Evolutionary conservation across 2,888 invertebrate genomes (phyloP), one percentile per base, ranked within the genome.

Genomic region (Nemoura dubitans): DNA sequence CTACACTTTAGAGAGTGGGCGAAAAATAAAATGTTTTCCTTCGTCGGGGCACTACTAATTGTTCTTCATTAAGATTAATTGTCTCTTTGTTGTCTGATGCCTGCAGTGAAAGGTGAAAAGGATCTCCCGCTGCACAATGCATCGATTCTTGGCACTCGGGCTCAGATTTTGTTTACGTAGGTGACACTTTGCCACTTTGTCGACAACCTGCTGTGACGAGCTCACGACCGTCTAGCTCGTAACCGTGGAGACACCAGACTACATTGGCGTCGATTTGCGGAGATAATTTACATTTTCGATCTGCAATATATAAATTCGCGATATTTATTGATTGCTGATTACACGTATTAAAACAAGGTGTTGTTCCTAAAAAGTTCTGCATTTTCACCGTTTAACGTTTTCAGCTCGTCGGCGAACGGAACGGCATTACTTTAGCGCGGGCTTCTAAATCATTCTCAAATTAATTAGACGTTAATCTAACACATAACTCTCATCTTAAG

Each of bases 311-410:
- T 25, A 26, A 10, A 2, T 78, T 78, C 14, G 10, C 77, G 78
- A 78, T 78, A 28, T 78, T 78, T 78, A 78, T 78, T 28, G 29
- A 78, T 78, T 59, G 59, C 59, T 59, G 14, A 59, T 59, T 59
- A 59, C 21, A 59, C 21, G 21, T 59, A 59, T 59, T 59, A 59
- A 3, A 21, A 59, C 16, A 21, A 59, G 59, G 59, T 7, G 59
- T 21, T 21, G 10, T 59, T 59, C 59, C 2, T 14, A 59, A 59
- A 59, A 59, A 7, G 59, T 21, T 7, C 2, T 16, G 59, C 14
- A 59, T 59, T 10, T 59, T 59, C 59, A 59, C 59, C 59, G 59
- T 59, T 59, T 59, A 59, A 21, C 59, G 59, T 59, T 21, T 59
- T 21, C 21, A 10, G 21, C 2, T 59, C 59, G 1, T 59, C 59